A percentile compares a stretch with the other conserved stretches of the same genome.
Evolutionary conservation across 2,113 vertebrate species (phyloP).

Genomic region (Antennarius striatus): DNA sequence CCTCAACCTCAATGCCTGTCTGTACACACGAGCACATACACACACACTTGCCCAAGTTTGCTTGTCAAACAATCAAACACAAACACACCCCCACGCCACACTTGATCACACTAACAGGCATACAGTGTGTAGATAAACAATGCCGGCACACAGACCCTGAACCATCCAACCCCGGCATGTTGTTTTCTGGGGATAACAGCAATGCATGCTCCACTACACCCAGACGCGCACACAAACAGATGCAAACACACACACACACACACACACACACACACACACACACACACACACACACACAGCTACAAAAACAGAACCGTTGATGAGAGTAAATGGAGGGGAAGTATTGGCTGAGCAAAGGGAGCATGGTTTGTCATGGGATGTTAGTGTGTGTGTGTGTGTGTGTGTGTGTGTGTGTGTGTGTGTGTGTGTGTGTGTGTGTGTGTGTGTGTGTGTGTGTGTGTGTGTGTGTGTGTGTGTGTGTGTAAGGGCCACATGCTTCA

Average conservation of each 20-base stretch:
- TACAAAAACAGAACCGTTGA: conserved; percentile 63
- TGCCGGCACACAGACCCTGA: conserved; percentile 46
- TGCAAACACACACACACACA: conserved; percentile 44
- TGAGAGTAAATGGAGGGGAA: conserved; percentile 76
- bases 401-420: conserved; percentile 23
- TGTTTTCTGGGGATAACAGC: conserved; percentile 63
- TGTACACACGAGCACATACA: conserved; percentile 1
- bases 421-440: conserved; percentile 18
- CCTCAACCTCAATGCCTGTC: conserved; percentile 39
- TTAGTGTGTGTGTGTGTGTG: conserved; percentile 62
- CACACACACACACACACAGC: conserved; percentile 42
- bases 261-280: conserved; percentile 44
- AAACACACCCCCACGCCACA: conserved; percentile 67
- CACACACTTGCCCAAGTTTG: conserved; percentile 34
- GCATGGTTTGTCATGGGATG: conserved; percentile 70
- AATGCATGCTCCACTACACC: conserved; percentile 60
- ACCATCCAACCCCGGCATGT: conserved; percentile 44
- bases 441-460: conserved; percentile 53
- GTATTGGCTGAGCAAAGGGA: conserved; percentile 64
- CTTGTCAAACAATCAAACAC: conserved; percentile 59
- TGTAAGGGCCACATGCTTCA: conserved; percentile 69
- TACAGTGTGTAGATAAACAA: conserved; percentile 61
- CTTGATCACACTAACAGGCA: conserved; percentile 66
- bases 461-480: conserved; percentile 18
- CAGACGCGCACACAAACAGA: conserved; percentile 44